phyloP scores from a whole-genome alignment of 2,888 invertebrate genomes.

The Lycaena phlaeas region DNA sequence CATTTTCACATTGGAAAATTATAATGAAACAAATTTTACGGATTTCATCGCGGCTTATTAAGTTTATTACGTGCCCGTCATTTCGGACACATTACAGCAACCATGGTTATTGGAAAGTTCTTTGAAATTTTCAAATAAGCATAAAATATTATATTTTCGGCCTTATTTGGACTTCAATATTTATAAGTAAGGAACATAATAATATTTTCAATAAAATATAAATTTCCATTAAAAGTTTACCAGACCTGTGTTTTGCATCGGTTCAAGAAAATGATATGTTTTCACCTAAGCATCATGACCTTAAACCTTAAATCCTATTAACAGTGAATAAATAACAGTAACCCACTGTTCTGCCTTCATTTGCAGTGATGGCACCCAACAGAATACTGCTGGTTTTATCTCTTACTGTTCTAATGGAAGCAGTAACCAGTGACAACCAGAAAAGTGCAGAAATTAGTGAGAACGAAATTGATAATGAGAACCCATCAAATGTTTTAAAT shows the following conservation, averaged over 20 bases:
- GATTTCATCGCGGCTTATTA: too few relatives aligned
- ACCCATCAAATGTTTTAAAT: slow-evolving; percentile 50
- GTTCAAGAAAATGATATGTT: slow-evolving; percentile 35
- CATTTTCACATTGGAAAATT: too few relatives aligned
- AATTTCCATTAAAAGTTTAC: too few relatives aligned
- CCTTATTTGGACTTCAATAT: too few relatives aligned
- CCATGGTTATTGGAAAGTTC: too few relatives aligned
- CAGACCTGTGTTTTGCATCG: slow-evolving; percentile 5
- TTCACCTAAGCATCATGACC: slow-evolving; percentile 39
- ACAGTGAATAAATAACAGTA: slow-evolving; percentile 52
- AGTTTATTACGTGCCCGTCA: too few relatives aligned
- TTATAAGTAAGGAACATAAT: too few relatives aligned
- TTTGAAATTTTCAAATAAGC: too few relatives aligned
- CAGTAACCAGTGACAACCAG: slow-evolving; percentile 12
- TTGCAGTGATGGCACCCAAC: slow-evolving; percentile 38
- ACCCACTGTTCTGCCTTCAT: slow-evolving; percentile 35
- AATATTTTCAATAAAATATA: too few relatives aligned
- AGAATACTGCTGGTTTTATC: slow-evolving; percentile 17
- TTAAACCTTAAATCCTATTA: slow-evolving; percentile 52
- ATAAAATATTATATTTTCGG: too few relatives aligned
- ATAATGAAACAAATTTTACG: too few relatives aligned
- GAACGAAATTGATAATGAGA: slow-evolving; percentile 12
- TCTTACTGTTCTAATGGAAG: slow-evolving; percentile 19
- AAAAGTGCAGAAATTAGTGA: slow-evolving; percentile 17
- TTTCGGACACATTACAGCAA: too few relatives aligned